Evolutionary conservation across 2,888 invertebrate species (phyloP), one percentile per base, ranked within the genome.

Genomic region (Drosophila engyochracea): DNA sequence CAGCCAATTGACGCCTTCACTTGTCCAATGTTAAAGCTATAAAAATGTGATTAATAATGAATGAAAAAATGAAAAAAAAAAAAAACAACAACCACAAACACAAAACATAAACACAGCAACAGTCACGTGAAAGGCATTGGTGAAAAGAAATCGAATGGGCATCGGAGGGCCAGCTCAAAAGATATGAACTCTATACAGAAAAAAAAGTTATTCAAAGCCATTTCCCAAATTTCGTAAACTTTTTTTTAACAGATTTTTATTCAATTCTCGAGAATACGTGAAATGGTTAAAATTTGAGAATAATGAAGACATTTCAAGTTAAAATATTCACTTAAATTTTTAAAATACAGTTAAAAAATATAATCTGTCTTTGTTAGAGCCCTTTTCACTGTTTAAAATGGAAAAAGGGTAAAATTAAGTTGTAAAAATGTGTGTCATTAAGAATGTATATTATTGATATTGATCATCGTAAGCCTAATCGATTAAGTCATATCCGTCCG

Each of bases 11-110:
- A 85, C 86, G 83, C 78, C 89, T 83, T 72, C 60, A 77, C 62
- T 75, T 78, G 70, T 64, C 57, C 73, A 62, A 70, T 79, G 76
- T 71, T 83, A 54, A 58, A 59, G 76, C 81, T 89, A 89, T 79
- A 81, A 86, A 85, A 89, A 84, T 76, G 74, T 72, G 82, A 85
- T 89, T 86, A 85, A 84, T 74, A 79, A 73, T 85, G 55, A 76
- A 76, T 73, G 65, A 86, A 79, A 76, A 71, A 72, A 54, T 70
- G n/a, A 54, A 30, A 44, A 25, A 59, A 41, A 22, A 5, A 16
- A 33, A 16, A 33, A 10, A 58, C 35, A 19, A 49, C 52, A 28
- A 44, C 41, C 6, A 22, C 22, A 51, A 31, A 52, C 1, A 55
- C 33, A 49, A 25, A 59, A 52, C 30, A 44, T 22, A 59, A 49